Evolutionary conservation across 1,140 invertebrate species (phyloP).

Genomic region (Camponotus vicinus): DNA sequence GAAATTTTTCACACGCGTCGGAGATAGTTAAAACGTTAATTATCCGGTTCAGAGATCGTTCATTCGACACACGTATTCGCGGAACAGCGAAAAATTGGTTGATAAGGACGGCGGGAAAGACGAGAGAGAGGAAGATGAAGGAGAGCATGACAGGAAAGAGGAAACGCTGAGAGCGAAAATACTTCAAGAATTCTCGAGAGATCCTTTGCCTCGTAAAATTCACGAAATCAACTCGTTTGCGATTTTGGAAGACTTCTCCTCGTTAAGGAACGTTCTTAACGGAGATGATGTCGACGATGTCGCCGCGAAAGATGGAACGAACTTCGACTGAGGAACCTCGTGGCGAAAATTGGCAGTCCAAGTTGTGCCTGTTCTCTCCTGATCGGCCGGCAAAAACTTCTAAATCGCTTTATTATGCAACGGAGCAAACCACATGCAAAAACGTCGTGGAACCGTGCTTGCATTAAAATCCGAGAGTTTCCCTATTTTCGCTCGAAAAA

Average conservation of each 20-base stretch:
- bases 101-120: neutral
- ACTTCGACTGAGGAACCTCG: neutral
- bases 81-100: conserved; percentile 32
- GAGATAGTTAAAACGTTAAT: conserved; percentile 43
- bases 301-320: conserved; percentile 7
- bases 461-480: conserved; percentile 49
- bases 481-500: conserved; percentile 32
- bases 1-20: conserved; percentile 40
- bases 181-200: conserved; percentile 1
- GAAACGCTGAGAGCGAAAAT: neutral
- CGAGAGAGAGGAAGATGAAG: too few species aligned
- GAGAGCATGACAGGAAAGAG: neutral
- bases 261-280: conserved; percentile 49
- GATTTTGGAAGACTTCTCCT: conserved; percentile 29
- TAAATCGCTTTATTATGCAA: conserved; percentile 60
- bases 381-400: conserved; percentile 48
- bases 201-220: conserved; percentile 53
- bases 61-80: conserved; percentile 31
- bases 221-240: conserved; percentile 59
- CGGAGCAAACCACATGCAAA: conserved; percentile 30
- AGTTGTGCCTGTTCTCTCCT: conserved; percentile 11
- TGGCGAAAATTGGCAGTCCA: conserved; percentile 48
- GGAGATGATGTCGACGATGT: conserved; percentile 24
- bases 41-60: neutral
- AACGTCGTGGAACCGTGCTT: conserved; percentile 32